Percentiles rank a stretch among this genome's conserved stretches.
Conservation (phyloP, 2,888 invertebrate species). For the Homarus gammarus region DNA sequence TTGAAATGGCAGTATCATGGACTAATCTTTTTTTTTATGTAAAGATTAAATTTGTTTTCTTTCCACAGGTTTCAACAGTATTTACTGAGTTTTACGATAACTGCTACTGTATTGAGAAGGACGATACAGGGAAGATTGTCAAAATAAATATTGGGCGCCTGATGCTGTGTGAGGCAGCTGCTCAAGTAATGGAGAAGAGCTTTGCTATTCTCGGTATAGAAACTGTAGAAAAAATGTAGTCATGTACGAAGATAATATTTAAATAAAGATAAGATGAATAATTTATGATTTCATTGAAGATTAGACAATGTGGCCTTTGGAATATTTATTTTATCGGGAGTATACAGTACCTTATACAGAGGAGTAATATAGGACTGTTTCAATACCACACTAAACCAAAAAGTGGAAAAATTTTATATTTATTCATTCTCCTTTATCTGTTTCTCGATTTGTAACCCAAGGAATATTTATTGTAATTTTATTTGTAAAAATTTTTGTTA, state of each 20-base stretch:
- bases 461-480: too few relatives aligned
- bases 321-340: background rate
- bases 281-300: too few relatives aligned
- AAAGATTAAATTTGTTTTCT: background rate
- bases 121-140: slow-evolving; percentile 86
- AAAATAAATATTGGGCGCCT: slow-evolving; percentile 91
- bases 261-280: too few relatives aligned
- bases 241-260: background rate
- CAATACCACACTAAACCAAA: too few relatives aligned
- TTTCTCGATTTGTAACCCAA: too few relatives aligned
- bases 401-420: too few relatives aligned
- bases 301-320: too few relatives aligned
- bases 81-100: slow-evolving; percentile 98
- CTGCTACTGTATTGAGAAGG: slow-evolving; percentile 98
- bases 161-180: slow-evolving; percentile 94
- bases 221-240: slow-evolving; percentile 91
- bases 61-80: slow-evolving; percentile 86
- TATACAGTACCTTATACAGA: background rate
- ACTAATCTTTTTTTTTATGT: too few relatives aligned
- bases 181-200: slow-evolving; percentile 90
- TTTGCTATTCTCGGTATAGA: slow-evolving; percentile 94
- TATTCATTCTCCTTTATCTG: too few relatives aligned
- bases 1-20: too few relatives aligned
- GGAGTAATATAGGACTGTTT: too few relatives aligned
- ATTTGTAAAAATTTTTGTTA: too few relatives aligned